phyloP scores from a whole-genome alignment of 2,113 vertebrate species.

The Bubo bubo region DNA sequence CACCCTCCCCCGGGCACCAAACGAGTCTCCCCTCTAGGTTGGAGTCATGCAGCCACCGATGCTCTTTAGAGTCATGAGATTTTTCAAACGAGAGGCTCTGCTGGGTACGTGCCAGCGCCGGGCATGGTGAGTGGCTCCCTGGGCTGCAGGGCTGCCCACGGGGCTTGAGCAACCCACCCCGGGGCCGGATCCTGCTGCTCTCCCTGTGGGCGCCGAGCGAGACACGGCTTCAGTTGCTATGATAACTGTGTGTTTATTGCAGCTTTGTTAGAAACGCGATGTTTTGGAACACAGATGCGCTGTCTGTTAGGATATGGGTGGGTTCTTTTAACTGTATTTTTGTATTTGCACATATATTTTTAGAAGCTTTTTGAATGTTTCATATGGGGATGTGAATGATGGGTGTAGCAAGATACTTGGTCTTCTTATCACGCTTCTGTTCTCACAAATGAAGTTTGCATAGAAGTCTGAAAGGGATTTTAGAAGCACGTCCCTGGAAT shows the following conservation, averaged over 20 bases:
- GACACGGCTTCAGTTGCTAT: neutral
- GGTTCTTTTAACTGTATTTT: neutral
- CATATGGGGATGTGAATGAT: accelerated
- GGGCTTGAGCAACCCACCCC: neutral
- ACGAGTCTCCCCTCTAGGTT: accelerated
- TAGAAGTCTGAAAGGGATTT: neutral
- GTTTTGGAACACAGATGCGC: neutral
- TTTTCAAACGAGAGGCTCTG: neutral
- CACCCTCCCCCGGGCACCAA: neutral
- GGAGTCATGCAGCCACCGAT: accelerated
- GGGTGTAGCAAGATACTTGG: neutral
- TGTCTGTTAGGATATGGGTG: neutral
- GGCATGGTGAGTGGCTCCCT: neutral
- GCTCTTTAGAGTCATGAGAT: accelerated
- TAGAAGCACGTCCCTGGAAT: neutral
- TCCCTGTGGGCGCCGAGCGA: accelerated
- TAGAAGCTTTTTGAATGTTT: neutral
- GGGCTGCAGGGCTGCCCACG: neutral
- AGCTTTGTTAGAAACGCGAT: neutral
- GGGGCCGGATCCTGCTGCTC: neutral
- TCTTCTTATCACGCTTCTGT: neutral
- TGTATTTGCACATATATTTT: neutral
- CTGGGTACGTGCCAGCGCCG: neutral
- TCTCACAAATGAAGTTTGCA: neutral
- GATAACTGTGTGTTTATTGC: neutral